Conservation (phyloP, 2,113 vertebrate genomes). For the Leptocoma aspasia region DNA sequence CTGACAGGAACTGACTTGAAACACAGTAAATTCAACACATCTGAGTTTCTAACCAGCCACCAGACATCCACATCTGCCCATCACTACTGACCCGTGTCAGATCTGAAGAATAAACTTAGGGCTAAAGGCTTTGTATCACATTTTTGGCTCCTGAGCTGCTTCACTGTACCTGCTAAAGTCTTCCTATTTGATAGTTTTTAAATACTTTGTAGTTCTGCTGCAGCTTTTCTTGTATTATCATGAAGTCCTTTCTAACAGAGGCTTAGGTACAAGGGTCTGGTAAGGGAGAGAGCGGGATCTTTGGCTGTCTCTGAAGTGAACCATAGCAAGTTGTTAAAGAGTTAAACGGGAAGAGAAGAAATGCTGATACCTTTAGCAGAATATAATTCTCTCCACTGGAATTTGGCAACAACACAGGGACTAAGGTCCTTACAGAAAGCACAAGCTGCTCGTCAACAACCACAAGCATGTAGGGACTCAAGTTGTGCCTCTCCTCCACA, state of each 20-base stretch:
- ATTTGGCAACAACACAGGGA: conserved; percentile 23
- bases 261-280: background rate
- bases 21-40: conserved; percentile 7
- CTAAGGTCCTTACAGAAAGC: conserved; percentile 8
- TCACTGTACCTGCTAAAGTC: background rate
- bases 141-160: background rate
- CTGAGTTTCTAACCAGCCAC: background rate
- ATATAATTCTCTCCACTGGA: conserved; percentile 51
- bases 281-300: background rate
- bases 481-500: background rate
- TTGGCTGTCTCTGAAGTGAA: background rate
- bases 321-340: background rate
- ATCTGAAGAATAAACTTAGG: background rate
- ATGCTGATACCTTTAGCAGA: conserved; percentile 48
- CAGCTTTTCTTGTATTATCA: background rate
- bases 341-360: conserved; percentile 44
- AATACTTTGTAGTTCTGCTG: background rate
- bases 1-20: conserved; percentile 23
- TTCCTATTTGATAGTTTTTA: background rate
- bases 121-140: background rate
- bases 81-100: background rate
- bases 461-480: background rate
- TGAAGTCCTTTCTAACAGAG: background rate
- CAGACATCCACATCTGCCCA: background rate
- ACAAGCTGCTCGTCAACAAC: background rate